Conservation (phyloP, 2,888 invertebrate species). For the Hydrotaea diabolus region DNA sequence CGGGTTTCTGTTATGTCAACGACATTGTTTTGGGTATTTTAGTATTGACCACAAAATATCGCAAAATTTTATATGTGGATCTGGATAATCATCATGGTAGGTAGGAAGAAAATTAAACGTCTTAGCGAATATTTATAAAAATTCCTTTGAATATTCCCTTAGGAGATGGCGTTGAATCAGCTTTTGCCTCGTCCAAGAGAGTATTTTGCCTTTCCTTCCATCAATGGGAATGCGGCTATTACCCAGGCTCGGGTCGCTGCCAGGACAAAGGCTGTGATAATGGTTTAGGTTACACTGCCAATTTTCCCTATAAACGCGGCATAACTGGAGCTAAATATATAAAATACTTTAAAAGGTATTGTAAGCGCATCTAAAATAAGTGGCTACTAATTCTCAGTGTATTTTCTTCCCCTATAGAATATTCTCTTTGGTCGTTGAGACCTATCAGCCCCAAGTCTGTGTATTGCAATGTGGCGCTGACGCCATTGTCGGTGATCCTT, state of each 20-base stretch:
- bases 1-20: constrained; percentile 93
- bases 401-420: constrained; percentile 79
- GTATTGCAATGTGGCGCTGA: constrained; percentile 93
- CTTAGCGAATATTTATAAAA: background rate
- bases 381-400: too few relatives aligned
- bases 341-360: constrained; percentile 84
- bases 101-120: background rate
- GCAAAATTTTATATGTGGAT: constrained; percentile 89
- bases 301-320: constrained; percentile 87
- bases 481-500: constrained; percentile 86
- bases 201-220: constrained; percentile 91
- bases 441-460: constrained; percentile 85
- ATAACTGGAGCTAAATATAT: constrained; percentile 84
- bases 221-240: constrained; percentile 88
- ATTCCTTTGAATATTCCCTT: constrained; percentile 13
- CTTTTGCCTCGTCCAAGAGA: constrained; percentile 86
- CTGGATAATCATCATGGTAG: constrained; percentile 92
- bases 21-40: constrained; percentile 91
- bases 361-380: too few relatives aligned
- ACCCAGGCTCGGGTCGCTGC: constrained; percentile 86
- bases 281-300: constrained; percentile 86
- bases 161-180: constrained; percentile 92
- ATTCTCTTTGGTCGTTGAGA: constrained; percentile 80
- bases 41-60: constrained; percentile 84
- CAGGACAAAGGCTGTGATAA: constrained; percentile 84